A percentile compares a stretch with the other conserved stretches of the same genome.
Conservation (phyloP, 2,113 vertebrate species). For the Bubalus kerabau region DNA sequence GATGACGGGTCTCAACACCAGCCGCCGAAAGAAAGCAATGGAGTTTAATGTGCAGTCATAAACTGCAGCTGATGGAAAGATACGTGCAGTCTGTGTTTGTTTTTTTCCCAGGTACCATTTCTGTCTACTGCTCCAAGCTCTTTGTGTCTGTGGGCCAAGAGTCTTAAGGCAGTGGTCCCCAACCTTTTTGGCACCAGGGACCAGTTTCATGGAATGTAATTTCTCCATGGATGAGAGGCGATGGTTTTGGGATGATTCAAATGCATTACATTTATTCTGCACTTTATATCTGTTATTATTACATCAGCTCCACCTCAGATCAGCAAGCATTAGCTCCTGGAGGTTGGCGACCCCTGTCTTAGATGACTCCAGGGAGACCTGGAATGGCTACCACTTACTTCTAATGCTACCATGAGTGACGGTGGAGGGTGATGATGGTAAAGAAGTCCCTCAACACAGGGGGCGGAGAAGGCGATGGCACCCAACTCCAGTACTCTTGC, state of each 20-base stretch:
- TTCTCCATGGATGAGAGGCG: background rate
- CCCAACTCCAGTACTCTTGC: too few species aligned
- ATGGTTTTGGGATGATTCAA: background rate
- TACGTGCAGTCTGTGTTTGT: background rate
- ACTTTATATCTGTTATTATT: background rate
- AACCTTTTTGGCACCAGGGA: background rate
- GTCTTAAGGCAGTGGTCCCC: background rate
- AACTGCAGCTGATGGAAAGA: constrained; percentile 57
- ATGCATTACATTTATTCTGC: background rate
- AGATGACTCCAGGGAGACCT: background rate
- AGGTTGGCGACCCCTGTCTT: background rate
- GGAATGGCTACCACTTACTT: background rate
- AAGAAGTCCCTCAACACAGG: too few species aligned
- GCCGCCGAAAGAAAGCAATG: constrained; percentile 56
- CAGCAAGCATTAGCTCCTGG: background rate
- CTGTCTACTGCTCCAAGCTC: background rate
- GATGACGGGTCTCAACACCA: constrained; percentile 47
- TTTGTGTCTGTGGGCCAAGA: background rate
- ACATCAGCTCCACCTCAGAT: background rate
- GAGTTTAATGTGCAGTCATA: constrained; percentile 66
- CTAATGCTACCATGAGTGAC: background rate
- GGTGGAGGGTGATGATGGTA: background rate
- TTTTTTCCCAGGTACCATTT: background rate
- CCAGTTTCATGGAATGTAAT: background rate
- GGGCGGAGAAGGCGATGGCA: too few species aligned